Base-by-base conservation (phyloP, 1,140 invertebrate species). In the Mamestra configurata region DNA sequence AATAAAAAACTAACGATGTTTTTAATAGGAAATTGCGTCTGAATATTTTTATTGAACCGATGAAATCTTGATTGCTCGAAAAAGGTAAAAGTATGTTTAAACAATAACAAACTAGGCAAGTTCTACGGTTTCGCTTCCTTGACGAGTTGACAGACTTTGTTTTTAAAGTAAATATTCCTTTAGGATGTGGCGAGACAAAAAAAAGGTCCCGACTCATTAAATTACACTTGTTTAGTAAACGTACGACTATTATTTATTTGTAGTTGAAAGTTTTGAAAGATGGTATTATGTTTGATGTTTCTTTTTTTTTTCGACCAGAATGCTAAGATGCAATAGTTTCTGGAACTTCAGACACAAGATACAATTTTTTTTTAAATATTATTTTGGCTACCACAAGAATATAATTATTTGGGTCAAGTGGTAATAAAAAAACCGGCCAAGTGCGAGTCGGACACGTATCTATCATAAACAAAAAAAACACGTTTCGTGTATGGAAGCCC, bases 51-150 rank as follows among this genome's bases (percentile, higher is more conserved):
- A 70, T 70, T 27, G 66, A 49, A 13, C 13, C 40, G 66, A 27
- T 70, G 66, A 70, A 46, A 46, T 24, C 40, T 49, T 70, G 22
- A 70, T 70, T n/a, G 20, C 40, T 27, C 15, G 8, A 70, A 46
- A 68, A 40, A 40, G 18, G n/a, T 66, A 40, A 37, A 64, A 37
- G 31, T 18, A 8, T 27, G n/a, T 68, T 11, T 20, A 49, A 70
- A 49, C 40, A 70, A 66, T 59, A 18, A 64, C n/a, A 27, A 15
- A 61, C 59, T 24, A 57, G 22, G 27, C n/a, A 10, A 35, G 27
- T 31, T 61, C 31, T 18, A 35, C 13, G 35, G 66, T 22, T 70
- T 70, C 11, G 10, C 66, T 49, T 70, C 66, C 66, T 70, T n/a
- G 22, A 49, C 66, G 20, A 43, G 22, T n/a, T 70, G 66, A 49